phyloP scores from a whole-genome alignment of 2,888 invertebrate species.

The Scelioninae gen. 1 region DNA sequence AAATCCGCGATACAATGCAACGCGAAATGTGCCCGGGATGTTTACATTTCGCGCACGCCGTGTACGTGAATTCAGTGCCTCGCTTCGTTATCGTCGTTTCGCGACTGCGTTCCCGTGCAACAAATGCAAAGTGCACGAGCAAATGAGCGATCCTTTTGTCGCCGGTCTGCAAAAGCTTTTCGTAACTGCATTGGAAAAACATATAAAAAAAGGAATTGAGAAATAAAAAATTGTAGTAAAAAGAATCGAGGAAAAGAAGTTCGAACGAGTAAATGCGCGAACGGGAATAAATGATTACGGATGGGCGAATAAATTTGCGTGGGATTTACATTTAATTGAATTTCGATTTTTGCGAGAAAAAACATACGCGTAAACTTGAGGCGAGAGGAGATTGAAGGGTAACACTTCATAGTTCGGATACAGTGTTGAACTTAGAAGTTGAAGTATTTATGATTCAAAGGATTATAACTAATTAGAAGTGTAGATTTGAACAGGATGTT shows the following conservation, averaged over 20 bases:
- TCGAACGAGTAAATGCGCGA: constrained; percentile 16
- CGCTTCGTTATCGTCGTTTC: constrained; percentile 62
- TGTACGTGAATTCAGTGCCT: constrained; percentile 47
- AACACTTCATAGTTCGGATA: constrained; percentile 10
- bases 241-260: not conserved
- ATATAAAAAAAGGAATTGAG: constrained; percentile 14
- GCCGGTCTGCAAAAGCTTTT: constrained; percentile 55
- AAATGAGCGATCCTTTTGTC: constrained; percentile 68
- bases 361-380: constrained; percentile 6
- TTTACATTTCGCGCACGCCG: constrained; percentile 63
- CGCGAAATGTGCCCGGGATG: constrained; percentile 51
- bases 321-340: constrained; percentile 55
- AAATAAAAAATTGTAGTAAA: not conserved
- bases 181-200: constrained; percentile 31
- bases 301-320: constrained; percentile 38
- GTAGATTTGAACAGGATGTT: constrained; percentile 9
- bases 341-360: constrained; percentile 32
- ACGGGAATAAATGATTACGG: constrained; percentile 21
- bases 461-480: constrained; percentile 41
- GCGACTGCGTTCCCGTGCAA: constrained; percentile 48
- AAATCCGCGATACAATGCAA: constrained; percentile 69
- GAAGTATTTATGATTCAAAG: constrained; percentile 32
- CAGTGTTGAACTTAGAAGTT: constrained; percentile 11
- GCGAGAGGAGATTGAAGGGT: not conserved
- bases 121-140: constrained; percentile 54